These are phyloP conservation scores for Vanessa cardui DNA, from an alignment of 2,888 invertebrate species.

Conservation along the genomic window DNA sequence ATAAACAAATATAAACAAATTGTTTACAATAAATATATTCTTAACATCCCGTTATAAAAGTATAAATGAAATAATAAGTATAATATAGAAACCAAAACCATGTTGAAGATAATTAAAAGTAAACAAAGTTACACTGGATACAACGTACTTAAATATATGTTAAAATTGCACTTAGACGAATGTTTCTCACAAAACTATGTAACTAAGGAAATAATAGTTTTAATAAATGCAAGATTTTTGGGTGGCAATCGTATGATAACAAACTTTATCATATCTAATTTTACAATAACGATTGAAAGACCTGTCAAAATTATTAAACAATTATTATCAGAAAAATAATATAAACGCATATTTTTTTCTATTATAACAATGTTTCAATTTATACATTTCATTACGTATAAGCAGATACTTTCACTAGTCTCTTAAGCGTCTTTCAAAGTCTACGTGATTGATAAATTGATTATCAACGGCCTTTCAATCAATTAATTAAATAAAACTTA, in stretches of 20 bases:
- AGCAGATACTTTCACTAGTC: no score
- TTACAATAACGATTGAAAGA: constrained; percentile 33
- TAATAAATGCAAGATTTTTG: constrained; percentile 79
- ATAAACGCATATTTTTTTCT: not conserved
- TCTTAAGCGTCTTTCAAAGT: no score
- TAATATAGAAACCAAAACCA: constrained; percentile 63
- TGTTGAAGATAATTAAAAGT: constrained; percentile 41
- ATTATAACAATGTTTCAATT: no score
- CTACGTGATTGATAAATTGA: not conserved
- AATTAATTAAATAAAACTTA: constrained; percentile 44
- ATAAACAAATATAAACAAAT: constrained; percentile 38
- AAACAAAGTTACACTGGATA: constrained; percentile 48
- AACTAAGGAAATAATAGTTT: constrained; percentile 63
- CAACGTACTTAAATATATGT: constrained; percentile 45
- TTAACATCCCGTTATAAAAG: constrained; percentile 51
- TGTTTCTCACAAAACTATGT: constrained; percentile 54
- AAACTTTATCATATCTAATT: constrained; percentile 25
- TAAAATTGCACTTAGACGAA: constrained; percentile 74
- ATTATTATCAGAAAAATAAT: not conserved
- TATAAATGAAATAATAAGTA: constrained; percentile 49
- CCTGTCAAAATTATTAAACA: constrained; percentile 15
- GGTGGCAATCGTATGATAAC: constrained; percentile 60
- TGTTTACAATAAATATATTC: constrained; percentile 43
- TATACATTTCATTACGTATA: no score
- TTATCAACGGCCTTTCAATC: constrained; percentile 32